Conservation (phyloP, 2,797 vertebrate genomes). For the Rallus crepitans region DNA sequence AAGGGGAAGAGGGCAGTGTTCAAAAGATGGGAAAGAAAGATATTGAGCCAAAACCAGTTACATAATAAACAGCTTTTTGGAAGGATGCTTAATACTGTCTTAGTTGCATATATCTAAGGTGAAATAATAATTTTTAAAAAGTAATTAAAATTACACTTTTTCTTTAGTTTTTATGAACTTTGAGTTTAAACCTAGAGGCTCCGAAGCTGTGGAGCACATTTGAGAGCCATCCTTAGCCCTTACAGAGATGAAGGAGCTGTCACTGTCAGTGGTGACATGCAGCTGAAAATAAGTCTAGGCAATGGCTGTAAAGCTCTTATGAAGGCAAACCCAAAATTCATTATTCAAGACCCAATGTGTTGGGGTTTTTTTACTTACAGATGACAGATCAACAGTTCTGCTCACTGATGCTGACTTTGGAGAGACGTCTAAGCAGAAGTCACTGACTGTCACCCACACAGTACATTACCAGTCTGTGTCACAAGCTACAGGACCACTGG, state of each 20-base stretch:
- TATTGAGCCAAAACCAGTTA: not conserved
- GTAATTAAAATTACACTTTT: not conserved
- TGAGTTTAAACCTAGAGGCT: not conserved
- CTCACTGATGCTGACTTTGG: slow-evolving; percentile 98
- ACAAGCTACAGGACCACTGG: slow-evolving; percentile 95
- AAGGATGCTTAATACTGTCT: not conserved
- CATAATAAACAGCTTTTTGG: not conserved
- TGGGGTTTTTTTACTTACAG: slow-evolving; percentile 62
- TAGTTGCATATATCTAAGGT: not conserved
- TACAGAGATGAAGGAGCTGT: not conserved
- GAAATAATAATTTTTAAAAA: not conserved
- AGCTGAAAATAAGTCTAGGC: not conserved
- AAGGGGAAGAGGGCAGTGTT: not conserved
- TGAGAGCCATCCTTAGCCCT: not conserved
- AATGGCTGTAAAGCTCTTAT: not conserved
- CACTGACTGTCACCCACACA: slow-evolving; percentile 97
- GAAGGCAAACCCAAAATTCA: not conserved
- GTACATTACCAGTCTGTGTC: slow-evolving; percentile 98
- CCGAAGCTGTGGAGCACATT: not conserved
- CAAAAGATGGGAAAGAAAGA: not conserved
- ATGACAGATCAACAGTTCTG: slow-evolving; percentile 96
- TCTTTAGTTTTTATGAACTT: not conserved
- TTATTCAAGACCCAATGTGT: fast-evolving
- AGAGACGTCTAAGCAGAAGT: slow-evolving; percentile 96
- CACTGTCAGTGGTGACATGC: not conserved